A percentile compares a stretch with the other conserved stretches of the same genome.
phyloP scores from a whole-genome alignment of 2,888 invertebrate species.

The Ennomos fuscantarius region DNA sequence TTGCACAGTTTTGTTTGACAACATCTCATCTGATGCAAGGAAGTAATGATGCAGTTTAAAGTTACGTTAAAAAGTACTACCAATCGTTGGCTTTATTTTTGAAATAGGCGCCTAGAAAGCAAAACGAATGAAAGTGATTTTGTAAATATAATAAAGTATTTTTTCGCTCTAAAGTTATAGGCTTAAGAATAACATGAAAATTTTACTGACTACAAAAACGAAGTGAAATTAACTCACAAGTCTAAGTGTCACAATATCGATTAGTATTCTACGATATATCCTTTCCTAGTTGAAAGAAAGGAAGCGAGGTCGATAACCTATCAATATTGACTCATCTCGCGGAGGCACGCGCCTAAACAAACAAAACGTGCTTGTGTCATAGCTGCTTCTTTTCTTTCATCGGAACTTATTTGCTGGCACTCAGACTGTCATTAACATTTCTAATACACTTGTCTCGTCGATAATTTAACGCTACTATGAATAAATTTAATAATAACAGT shows the following conservation, averaged over 20 bases:
- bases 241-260: slow-evolving; percentile 22
- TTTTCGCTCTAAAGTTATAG: too few relatives aligned
- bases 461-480: slow-evolving; percentile 7
- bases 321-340: slow-evolving; percentile 77
- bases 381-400: slow-evolving; percentile 48
- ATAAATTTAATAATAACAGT: neutral
- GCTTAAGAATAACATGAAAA: too few relatives aligned
- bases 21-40: too few relatives aligned
- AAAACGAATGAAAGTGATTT: too few relatives aligned
- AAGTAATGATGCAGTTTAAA: too few relatives aligned
- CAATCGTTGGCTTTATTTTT: too few relatives aligned
- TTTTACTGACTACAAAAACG: too few relatives aligned
- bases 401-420: slow-evolving; percentile 40
- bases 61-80: too few relatives aligned
- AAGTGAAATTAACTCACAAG: neutral
- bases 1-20: too few relatives aligned
- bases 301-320: slow-evolving; percentile 71
- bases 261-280: slow-evolving; percentile 49
- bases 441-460: slow-evolving; percentile 20
- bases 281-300: slow-evolving; percentile 46
- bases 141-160: too few relatives aligned
- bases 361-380: slow-evolving; percentile 54
- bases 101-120: too few relatives aligned
- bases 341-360: slow-evolving; percentile 66
- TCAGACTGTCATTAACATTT: slow-evolving; percentile 25